Evolutionary conservation across 2,888 invertebrate species (phyloP).

Genomic region (Platynereis dumerilii): DNA sequence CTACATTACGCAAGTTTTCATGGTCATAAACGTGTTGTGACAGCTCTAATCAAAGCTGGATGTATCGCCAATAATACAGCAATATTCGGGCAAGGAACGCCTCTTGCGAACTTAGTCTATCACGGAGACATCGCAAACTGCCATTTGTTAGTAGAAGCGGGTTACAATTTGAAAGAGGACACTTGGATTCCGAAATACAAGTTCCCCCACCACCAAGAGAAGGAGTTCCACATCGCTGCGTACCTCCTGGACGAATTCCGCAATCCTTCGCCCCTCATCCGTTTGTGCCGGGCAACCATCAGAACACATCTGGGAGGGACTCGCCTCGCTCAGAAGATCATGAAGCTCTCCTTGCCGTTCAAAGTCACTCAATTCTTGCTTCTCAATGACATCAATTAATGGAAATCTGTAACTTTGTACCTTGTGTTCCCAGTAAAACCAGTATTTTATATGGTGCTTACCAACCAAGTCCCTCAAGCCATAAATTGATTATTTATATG

Average conservation of each 20-base stretch:
- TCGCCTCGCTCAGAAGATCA: neutral
- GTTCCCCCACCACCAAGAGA: slow-evolving; percentile 2
- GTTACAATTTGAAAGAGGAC: slow-evolving; percentile 39
- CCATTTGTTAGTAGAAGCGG: slow-evolving; percentile 40
- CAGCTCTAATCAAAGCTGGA: slow-evolving; percentile 38
- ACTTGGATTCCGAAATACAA: slow-evolving; percentile 1
- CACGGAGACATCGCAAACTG: slow-evolving; percentile 37
- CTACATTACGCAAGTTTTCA: slow-evolving; percentile 45
- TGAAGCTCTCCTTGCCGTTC: neutral
- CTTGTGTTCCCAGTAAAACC: no score
- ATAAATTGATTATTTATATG: no score
- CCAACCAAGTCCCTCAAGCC: no score
- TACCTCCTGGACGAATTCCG: neutral
- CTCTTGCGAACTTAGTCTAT: slow-evolving; percentile 40
- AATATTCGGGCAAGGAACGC: slow-evolving; percentile 44
- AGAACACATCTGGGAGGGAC: neutral
- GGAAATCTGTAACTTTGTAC: no score
- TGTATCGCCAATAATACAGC: slow-evolving; percentile 39
- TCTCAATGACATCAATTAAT: no score
- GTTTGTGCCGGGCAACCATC: neutral
- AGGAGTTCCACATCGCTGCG: neutral
- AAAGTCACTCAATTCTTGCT: neutral
- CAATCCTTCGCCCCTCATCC: neutral
- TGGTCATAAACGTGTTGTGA: slow-evolving; percentile 30
- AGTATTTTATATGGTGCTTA: no score